Evolutionary conservation across 2,888 invertebrate species (phyloP).

Genomic region (Orthosia gracilis): DNA sequence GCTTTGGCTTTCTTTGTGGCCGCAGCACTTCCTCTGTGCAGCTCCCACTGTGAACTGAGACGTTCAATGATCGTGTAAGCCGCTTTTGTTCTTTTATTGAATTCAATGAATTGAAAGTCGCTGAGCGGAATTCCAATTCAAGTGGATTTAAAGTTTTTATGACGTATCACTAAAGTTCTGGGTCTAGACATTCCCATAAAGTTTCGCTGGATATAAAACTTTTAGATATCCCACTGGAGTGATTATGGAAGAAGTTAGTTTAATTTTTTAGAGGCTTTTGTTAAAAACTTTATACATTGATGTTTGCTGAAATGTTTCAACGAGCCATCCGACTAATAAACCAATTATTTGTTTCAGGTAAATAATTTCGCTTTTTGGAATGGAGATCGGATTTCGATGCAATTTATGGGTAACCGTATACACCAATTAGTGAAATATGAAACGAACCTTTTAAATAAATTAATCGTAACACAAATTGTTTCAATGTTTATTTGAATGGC

Average conservation of each 20-base stretch:
- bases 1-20: conserved; percentile 42
- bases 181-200: conserved; percentile 48
- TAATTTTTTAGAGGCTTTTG: conserved; percentile 14
- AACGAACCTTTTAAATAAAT: not conserved
- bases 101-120: conserved; percentile 48
- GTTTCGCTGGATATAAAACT: conserved; percentile 36
- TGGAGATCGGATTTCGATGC: conserved; percentile 22
- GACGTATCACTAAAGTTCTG: conserved; percentile 48
- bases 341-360: conserved; percentile 58
- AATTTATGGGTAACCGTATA: conserved; percentile 48
- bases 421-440: conserved; percentile 17
- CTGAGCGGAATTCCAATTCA: conserved; percentile 45
- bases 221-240: conserved; percentile 15
- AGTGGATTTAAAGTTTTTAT: conserved; percentile 56
- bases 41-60: conserved; percentile 45
- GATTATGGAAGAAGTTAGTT: conserved; percentile 30
- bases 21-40: conserved; percentile 39
- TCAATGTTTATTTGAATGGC: not conserved
- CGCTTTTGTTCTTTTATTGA: conserved; percentile 55
- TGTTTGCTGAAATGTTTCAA: conserved; percentile 6
- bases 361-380: conserved; percentile 10
- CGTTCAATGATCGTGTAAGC: conserved; percentile 47
- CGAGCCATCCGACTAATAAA: conserved; percentile 21
- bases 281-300: conserved; percentile 23
- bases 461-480: not conserved